phyloP scores from a whole-genome alignment of 2,888 invertebrate species.

The Ametastegia equiseti region DNA sequence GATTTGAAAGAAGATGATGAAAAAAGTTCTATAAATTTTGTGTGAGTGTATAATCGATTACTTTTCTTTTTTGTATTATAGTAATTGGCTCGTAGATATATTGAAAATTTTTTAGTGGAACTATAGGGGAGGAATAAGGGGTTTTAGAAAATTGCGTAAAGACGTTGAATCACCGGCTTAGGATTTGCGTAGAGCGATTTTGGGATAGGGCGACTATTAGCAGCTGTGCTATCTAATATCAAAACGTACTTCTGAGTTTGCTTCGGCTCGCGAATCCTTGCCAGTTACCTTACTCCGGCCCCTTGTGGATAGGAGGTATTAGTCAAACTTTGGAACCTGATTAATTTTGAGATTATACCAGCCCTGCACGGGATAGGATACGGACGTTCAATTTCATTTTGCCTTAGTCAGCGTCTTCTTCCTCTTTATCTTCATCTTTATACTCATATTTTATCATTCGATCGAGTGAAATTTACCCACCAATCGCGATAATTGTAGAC shows the following conservation, averaged over 20 bases:
- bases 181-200: background rate
- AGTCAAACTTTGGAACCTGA: conserved; percentile 17
- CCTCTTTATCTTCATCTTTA: no score
- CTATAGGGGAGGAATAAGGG: background rate
- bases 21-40: no score
- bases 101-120: no score
- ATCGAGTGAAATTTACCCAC: background rate
- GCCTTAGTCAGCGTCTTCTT: background rate
- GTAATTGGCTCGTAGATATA: no score
- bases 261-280: background rate
- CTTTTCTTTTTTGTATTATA: no score
- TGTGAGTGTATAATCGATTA: no score
- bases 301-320: background rate
- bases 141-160: background rate
- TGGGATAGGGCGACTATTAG: background rate
- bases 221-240: conserved; percentile 19
- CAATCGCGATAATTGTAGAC: background rate
- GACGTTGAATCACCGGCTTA: background rate
- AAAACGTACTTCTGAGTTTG: background rate
- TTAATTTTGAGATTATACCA: conserved; percentile 22
- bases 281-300: background rate
- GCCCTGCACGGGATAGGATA: background rate
- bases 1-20: no score
- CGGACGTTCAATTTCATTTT: background rate
- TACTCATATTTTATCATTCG: no score